Evolutionary conservation across 2,888 invertebrate species (phyloP).

Genomic region (Halocaridina rubra): DNA sequence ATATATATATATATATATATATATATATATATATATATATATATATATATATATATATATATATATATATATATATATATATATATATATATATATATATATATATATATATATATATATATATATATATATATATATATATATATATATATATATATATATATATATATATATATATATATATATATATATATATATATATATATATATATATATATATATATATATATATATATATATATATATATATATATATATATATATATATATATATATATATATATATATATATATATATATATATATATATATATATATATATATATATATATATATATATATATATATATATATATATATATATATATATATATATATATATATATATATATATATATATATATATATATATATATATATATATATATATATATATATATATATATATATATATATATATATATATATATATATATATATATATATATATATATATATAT

Average conservation of each 20-base stretch:
- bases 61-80: constrained; percentile 8
- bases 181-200: not conserved
- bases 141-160: not conserved
- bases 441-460: constrained; percentile 3
- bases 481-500: not conserved
- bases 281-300: not conserved
- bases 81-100: not conserved
- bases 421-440: constrained; percentile 4
- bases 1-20: not conserved
- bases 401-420: not conserved
- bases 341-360: not conserved
- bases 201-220: not conserved
- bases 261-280: constrained; percentile 5
- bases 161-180: not conserved
- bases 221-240: constrained; percentile 7
- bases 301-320: not conserved
- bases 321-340: not conserved
- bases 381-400: not conserved
- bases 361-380: not conserved
- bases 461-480: constrained; percentile 4
- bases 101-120: not conserved
- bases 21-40: constrained; percentile 11
- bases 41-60: not conserved
- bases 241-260: not conserved
- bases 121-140: not conserved